These are phyloP conservation scores for Drosophila mimetica DNA, from an alignment of 2,888 invertebrate species.

Conservation along the genomic window DNA sequence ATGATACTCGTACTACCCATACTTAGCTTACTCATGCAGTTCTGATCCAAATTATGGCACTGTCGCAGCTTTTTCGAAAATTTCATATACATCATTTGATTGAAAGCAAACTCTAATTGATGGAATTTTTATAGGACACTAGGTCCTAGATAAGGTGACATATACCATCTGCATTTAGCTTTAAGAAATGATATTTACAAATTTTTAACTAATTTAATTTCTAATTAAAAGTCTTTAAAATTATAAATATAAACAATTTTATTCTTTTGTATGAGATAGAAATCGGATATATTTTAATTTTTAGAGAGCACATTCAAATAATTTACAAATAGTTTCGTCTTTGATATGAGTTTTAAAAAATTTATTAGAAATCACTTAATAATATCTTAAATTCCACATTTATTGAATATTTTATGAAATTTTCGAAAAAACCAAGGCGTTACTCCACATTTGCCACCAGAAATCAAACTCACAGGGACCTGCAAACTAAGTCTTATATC, in stretches of 20 bases:
- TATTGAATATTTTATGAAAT: slow-evolving; percentile 2
- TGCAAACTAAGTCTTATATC: slow-evolving; percentile 39
- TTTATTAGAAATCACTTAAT: neutral
- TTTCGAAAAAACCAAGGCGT: slow-evolving; percentile 18
- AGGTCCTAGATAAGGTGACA: no score
- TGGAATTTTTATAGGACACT: no score
- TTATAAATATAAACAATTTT: no score
- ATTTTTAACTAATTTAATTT: neutral
- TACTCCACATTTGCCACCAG: slow-evolving; percentile 13
- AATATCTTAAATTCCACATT: neutral
- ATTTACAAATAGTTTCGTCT: no score
- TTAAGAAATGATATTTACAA: no score
- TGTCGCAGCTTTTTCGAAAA: slow-evolving; percentile 19
- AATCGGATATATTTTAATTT: no score
- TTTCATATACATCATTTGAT: neutral
- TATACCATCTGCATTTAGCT: no score
- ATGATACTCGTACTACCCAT: slow-evolving; percentile 20
- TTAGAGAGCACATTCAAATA: no score
- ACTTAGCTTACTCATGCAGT: slow-evolving; percentile 47
- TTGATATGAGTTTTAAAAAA: no score
- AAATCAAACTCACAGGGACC: slow-evolving; percentile 10
- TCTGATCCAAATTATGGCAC: slow-evolving; percentile 1
- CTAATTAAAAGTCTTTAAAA: no score
- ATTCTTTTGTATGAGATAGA: no score
- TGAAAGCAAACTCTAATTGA: neutral